Conservation (phyloP, 2,888 invertebrate species). For the Pecten maximus region DNA sequence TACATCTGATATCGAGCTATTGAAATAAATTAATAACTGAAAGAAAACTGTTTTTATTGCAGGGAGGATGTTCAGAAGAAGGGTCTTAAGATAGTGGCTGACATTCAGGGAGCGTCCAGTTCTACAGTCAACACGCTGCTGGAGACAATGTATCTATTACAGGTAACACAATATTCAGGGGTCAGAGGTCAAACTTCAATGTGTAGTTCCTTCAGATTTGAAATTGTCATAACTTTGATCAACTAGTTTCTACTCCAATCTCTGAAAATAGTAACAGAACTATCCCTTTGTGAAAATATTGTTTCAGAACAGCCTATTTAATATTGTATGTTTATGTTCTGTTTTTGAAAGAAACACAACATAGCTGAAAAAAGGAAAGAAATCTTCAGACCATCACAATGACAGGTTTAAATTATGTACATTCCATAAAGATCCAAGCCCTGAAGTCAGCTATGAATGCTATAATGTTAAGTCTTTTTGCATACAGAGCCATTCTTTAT, state of each 20-base stretch:
- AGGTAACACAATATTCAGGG: not conserved
- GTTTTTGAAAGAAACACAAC: not conserved
- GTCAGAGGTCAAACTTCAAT: not conserved
- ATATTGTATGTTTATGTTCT: not conserved
- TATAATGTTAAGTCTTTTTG: not conserved
- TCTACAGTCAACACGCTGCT: constrained; percentile 79
- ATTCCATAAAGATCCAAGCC: not conserved
- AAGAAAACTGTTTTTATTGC: constrained; percentile 46
- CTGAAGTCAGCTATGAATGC: not conserved
- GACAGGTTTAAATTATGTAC: not conserved
- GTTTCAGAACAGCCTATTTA: not conserved
- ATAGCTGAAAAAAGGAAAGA: not conserved
- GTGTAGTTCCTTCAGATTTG: not conserved
- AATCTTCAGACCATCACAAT: not conserved
- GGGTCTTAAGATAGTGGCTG: constrained; percentile 76
- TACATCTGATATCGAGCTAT: no score
- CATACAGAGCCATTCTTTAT: not conserved
- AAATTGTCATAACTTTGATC: not conserved
- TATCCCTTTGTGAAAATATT: not conserved
- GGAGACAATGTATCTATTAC: constrained; percentile 79
- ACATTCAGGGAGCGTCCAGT: constrained; percentile 77
- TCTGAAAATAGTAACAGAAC: not conserved
- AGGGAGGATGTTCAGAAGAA: constrained; percentile 68
- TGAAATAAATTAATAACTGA: not conserved
- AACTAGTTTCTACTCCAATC: no score